phyloP scores from a whole-genome alignment of 2,888 invertebrate genomes.

The Acleris laterana region DNA sequence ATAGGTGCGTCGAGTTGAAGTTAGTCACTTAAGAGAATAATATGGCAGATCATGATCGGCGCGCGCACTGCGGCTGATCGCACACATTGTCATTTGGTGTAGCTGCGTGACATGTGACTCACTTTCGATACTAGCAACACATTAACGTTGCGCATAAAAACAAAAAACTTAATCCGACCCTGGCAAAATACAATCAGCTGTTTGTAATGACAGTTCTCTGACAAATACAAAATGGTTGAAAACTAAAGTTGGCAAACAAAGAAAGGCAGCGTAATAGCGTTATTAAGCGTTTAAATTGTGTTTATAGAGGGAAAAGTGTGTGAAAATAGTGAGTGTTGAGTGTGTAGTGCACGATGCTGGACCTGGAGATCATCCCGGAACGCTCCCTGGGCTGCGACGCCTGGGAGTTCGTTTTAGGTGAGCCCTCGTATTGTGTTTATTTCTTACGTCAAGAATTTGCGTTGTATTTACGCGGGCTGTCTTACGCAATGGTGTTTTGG shows the following conservation, averaged over 20 bases:
- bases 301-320: constrained; percentile 76
- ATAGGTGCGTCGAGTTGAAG: too few species aligned
- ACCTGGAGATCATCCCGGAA: constrained; percentile 98
- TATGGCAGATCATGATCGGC: too few species aligned
- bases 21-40: too few species aligned
- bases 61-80: too few species aligned
- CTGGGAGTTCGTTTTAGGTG: constrained; percentile 98
- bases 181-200: constrained; percentile 84
- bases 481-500: constrained; percentile 76
- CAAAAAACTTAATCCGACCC: constrained; percentile 54
- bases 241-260: constrained; percentile 85
- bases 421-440: constrained; percentile 80
- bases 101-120: too few species aligned
- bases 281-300: constrained; percentile 68
- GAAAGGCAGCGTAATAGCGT: constrained; percentile 80
- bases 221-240: constrained; percentile 85
- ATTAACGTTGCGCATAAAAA: constrained; percentile 12
- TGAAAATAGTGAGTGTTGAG: constrained; percentile 93
- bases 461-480: constrained; percentile 75
- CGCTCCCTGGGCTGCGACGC: constrained; percentile 97
- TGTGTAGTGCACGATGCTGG: constrained; percentile 90
- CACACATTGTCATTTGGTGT: too few species aligned
- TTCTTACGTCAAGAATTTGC: constrained; percentile 81
- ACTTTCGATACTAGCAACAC: constrained; percentile 17
- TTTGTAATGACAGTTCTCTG: constrained; percentile 85